Base-by-base conservation (phyloP, 1,140 invertebrate species). In the Acyrthosiphon pisum region DNA sequence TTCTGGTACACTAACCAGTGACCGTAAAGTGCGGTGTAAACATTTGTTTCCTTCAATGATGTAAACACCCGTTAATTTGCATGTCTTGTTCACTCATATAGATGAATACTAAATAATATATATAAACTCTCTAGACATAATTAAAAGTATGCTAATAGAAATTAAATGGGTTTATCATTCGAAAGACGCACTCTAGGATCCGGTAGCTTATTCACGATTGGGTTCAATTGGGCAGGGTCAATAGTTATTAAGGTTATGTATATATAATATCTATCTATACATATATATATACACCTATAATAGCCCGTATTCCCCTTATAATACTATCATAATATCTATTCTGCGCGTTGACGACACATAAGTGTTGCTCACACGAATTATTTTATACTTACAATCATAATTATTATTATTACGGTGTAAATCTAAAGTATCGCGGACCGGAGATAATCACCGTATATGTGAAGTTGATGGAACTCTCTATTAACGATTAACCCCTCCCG, bases 161-260 rank as follows among this genome's bases (percentile, higher is more conserved):
- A 81, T 81, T 91, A 91, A 91, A 91, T 76, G n/a, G 68, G 20
- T 48, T 81, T 68, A 68, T 91, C 30, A 30, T 91, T 91, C 30
- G 35, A 81, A 91, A 91, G 68, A 91, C 44, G 90, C 90, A 91
- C 68, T 91, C 90, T 76, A 23, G 90, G 76, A 50, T 92, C 91
- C 81, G 48, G 48, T 37, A 84, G 91, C 76, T 53, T 84, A 84
- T 84, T 92, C 76, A 53, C 91, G 91, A 92, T 92, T 92, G 91
- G 81, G 91, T 84, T 92, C 91, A 92, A 92, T 92, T 92, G 91
- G 48, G 46, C 48, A 35, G 91, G 91, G 91, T 92, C 76, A 92
- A 92, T 84, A 56, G 46, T 84, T 84, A 84, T 92, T 92, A 92
- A 50, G 20, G 76, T 84, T 84, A 53, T 84, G 14, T 50, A 30